Conservation (phyloP, 2,888 invertebrate species). For the Panorpa germanica region DNA sequence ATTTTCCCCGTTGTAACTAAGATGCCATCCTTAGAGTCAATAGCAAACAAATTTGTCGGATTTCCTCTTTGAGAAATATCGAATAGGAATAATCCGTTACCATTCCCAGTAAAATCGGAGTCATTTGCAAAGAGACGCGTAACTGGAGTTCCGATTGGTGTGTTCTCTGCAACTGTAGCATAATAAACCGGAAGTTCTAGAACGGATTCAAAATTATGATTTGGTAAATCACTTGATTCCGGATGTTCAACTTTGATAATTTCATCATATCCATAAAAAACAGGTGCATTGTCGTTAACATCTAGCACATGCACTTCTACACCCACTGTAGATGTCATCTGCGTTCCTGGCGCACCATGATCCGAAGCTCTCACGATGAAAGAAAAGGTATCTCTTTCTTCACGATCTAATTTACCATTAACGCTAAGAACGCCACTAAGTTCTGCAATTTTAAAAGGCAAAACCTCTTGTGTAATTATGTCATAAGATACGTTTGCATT, state of each 20-base stretch:
- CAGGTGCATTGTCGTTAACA: constrained; percentile 67
- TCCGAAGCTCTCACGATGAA: constrained; percentile 58
- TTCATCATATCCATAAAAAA: constrained; percentile 60
- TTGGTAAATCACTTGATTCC: constrained; percentile 27
- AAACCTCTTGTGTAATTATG: constrained; percentile 29
- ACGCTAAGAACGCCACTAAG: constrained; percentile 49
- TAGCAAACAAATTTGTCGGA: constrained; percentile 45
- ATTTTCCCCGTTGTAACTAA: constrained; percentile 55
- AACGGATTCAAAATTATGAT: constrained; percentile 31
- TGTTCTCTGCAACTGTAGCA: constrained; percentile 54
- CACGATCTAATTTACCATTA: constrained; percentile 59
- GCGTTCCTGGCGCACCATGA: constrained; percentile 37
- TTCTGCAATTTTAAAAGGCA: constrained; percentile 54
- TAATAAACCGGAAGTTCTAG: constrained; percentile 53
- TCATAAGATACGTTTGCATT: constrained; percentile 63
- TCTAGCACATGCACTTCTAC: constrained; percentile 68
- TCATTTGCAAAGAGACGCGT: constrained; percentile 67
- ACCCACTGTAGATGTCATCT: constrained; percentile 50
- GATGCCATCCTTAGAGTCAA: constrained; percentile 72
- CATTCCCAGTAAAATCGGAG: constrained; percentile 66
- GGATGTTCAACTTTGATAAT: constrained; percentile 28
- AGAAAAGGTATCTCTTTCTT: constrained; percentile 45
- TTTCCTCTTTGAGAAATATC: constrained; percentile 48
- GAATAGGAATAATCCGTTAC: constrained; percentile 69
- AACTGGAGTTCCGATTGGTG: constrained; percentile 52